Evolutionary conservation across 2,797 vertebrate species (phyloP).

Genomic region (Heteromormyrus szaboi): DNA sequence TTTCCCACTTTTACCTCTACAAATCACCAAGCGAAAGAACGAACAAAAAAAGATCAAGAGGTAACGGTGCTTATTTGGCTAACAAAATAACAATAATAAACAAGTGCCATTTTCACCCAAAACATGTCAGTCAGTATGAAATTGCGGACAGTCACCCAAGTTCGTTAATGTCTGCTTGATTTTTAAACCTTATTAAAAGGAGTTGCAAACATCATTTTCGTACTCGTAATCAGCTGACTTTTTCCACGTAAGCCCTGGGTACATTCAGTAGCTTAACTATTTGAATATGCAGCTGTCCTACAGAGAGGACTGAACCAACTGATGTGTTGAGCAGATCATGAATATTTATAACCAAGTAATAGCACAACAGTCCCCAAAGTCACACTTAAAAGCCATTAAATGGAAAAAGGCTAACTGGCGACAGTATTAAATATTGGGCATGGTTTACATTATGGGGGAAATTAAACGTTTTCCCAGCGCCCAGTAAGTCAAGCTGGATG

Average conservation of each 20-base stretch:
- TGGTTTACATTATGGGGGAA: neutral
- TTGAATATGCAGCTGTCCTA: neutral
- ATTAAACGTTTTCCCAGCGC: neutral
- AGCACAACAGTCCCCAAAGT: neutral
- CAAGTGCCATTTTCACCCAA: neutral
- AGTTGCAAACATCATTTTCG: neutral
- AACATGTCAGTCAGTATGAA: neutral
- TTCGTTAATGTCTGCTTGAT: neutral
- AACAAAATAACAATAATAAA: neutral
- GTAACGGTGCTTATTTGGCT: neutral
- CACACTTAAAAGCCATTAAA: slow-evolving; percentile 1
- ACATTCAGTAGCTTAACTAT: neutral
- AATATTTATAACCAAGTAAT: slow-evolving; percentile 6
- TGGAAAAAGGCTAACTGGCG: neutral
- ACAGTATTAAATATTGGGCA: neutral
- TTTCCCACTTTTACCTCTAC: neutral
- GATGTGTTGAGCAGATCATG: neutral
- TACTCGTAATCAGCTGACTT: neutral
- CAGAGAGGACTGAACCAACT: neutral
- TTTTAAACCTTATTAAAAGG: neutral
- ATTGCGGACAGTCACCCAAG: neutral
- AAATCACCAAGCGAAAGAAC: neutral
- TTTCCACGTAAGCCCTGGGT: neutral
- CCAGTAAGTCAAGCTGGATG: neutral
- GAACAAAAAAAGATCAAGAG: neutral